Evolutionary conservation across 2,797 vertebrate genomes (phyloP).

Genomic region (Mus minutoides): DNA sequence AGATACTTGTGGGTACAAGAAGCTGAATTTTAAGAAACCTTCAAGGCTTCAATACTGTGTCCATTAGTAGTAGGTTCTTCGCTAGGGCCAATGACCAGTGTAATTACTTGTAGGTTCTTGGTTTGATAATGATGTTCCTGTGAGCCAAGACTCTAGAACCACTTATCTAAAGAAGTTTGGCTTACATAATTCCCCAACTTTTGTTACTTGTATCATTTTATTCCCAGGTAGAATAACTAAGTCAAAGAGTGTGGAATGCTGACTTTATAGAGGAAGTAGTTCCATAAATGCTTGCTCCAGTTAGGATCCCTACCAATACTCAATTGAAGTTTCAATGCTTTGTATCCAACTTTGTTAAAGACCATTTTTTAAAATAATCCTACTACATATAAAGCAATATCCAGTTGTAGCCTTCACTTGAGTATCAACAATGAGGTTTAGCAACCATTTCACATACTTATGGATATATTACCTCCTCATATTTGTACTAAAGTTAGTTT

Average conservation of each 20-base stretch:
- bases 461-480: not conserved
- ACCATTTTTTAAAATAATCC: not conserved
- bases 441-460: not conserved
- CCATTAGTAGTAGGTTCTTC: not conserved
- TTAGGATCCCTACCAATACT: not conserved
- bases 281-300: not conserved
- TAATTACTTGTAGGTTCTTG: not conserved
- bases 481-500: constrained; percentile 14
- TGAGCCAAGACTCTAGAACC: not conserved
- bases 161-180: constrained; percentile 2
- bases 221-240: not conserved
- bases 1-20: not conserved
- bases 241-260: not conserved
- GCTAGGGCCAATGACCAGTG: too few relatives aligned
- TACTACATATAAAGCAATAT: not conserved
- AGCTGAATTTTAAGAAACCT: not conserved
- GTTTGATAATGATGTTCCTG: not conserved
- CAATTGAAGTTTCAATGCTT: not conserved
- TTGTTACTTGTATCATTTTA: constrained; percentile 51
- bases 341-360: not conserved
- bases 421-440: constrained; percentile 4
- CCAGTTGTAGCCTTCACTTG: not conserved
- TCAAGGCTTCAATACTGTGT: not conserved
- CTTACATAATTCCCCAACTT: not conserved
- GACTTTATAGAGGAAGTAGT: not conserved